Evolutionary conservation across 2,888 invertebrate species (phyloP).

Genomic region (Priocnemis perturbator): DNA sequence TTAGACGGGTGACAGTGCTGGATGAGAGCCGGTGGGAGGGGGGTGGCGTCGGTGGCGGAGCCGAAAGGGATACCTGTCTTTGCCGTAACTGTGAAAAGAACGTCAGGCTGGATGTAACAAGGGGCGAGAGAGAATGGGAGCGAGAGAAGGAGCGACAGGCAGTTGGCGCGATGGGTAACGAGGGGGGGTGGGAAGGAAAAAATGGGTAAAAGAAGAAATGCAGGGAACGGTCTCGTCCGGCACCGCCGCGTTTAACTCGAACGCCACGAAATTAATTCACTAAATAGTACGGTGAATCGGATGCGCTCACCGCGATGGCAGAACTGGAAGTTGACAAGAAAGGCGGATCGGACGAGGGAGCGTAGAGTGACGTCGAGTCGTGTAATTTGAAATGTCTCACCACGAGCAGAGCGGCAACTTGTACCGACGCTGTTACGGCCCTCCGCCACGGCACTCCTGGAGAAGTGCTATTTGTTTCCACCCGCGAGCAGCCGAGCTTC

Average conservation of each 20-base stretch:
- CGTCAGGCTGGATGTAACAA: not conserved
- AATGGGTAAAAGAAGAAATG: not conserved
- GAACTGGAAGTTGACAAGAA: not conserved
- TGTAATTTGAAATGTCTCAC: not conserved
- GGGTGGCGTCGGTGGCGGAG: slow-evolving; percentile 1
- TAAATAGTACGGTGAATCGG: no score
- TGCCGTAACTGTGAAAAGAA: not conserved
- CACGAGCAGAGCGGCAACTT: not conserved
- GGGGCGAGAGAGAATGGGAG: not conserved
- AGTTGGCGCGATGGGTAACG: not conserved
- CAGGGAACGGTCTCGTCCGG: not conserved
- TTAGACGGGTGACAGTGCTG: slow-evolving; percentile 21
- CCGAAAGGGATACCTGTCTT: not conserved
- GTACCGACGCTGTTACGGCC: not conserved
- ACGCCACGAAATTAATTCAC: no score
- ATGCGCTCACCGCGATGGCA: not conserved
- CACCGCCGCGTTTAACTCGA: no score
- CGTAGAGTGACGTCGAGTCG: not conserved
- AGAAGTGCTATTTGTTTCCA: slow-evolving; percentile 44
- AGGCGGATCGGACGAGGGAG: no score
- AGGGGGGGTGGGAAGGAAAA: not conserved
- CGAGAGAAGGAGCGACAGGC: not conserved
- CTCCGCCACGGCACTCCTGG: slow-evolving; percentile 23
- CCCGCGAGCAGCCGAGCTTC: slow-evolving; percentile 24
- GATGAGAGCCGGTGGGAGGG: slow-evolving; percentile 15